These are phyloP conservation scores for Eurystomus glaucurus DNA, from an alignment of 2,797 vertebrate species.

Conservation along the genomic window DNA sequence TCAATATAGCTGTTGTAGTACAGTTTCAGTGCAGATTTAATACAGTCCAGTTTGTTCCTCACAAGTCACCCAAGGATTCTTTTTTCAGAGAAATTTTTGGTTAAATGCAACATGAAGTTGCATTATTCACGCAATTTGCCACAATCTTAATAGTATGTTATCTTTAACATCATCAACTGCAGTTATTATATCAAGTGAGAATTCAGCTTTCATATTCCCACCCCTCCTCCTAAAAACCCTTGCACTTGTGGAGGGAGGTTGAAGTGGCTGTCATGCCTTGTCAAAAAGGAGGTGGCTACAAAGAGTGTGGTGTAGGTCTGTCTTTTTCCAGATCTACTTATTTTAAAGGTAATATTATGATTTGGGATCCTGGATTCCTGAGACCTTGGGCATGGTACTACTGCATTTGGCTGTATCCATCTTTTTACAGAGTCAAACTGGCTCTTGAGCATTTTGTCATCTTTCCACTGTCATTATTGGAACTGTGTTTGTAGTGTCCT, in stretches of 20 bases:
- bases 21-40: neutral
- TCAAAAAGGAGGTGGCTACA: neutral
- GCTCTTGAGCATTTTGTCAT: constrained; percentile 11
- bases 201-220: neutral
- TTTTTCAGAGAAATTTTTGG: neutral
- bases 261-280: neutral
- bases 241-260: neutral
- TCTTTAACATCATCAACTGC: neutral
- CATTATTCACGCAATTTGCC: neutral
- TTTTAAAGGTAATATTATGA: neutral
- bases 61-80: neutral
- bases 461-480: neutral
- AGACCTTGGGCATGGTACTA: neutral
- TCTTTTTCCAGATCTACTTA: neutral
- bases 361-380: neutral
- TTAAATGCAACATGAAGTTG: neutral
- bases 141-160: neutral
- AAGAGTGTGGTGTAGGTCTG: neutral
- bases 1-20: neutral
- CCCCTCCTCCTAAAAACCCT: neutral
- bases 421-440: neutral
- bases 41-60: neutral
- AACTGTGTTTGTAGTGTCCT: neutral
- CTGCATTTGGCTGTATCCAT: neutral
- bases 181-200: neutral